Base-by-base conservation (phyloP, 2,888 invertebrate genomes). In the Periphyllus acericola region DNA sequence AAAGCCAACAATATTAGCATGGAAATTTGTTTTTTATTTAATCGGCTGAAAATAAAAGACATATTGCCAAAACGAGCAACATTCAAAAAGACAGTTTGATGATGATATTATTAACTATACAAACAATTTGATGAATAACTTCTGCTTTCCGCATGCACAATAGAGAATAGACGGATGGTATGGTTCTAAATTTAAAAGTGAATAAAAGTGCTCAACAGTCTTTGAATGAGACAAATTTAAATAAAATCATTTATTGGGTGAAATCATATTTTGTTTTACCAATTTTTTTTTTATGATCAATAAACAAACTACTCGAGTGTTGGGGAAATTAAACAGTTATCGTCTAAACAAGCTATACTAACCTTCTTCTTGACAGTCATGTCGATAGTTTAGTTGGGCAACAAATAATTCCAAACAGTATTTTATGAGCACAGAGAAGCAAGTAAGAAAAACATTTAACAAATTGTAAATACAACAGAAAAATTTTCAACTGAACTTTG, bases 321-420 rank as follows among this genome's bases (percentile, higher is more conserved):
- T 55, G 14, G 9, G 5, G n/a, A 36, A 36, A 21, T 74, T 1
- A 52, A 17, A 82, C 21, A 29, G 19, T 0, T 55, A 32, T 55
- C 8, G 52, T 32, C 9, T 74, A n/a, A 19, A 36, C 46, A n/a
- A 6, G 3, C 19, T 34, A 8, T 75, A 72, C 80, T 79, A 29
- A 89, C 89, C 83, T 89, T 89, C 76, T 89, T 89, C 89, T 89
- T 89, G 11, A 88, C 46, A 79, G 89, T 89, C 89, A 89, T 89
- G 9, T 79, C 75, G 66, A 52, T 14, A 29, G n/a, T 32, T 21
- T 40, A 19, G 25, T 36, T 83, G 25, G 21, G 9, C 29, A 29
- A 68, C n/a, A 25, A 52, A 46, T n/a, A 52, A 29, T 21, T 32
- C 8, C 3, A 60, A 60, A n/a, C n/a, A 19, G 11, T 55, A 21